Base-by-base conservation (phyloP, 1,140 invertebrate species). In the Coenobita brevimanus region DNA sequence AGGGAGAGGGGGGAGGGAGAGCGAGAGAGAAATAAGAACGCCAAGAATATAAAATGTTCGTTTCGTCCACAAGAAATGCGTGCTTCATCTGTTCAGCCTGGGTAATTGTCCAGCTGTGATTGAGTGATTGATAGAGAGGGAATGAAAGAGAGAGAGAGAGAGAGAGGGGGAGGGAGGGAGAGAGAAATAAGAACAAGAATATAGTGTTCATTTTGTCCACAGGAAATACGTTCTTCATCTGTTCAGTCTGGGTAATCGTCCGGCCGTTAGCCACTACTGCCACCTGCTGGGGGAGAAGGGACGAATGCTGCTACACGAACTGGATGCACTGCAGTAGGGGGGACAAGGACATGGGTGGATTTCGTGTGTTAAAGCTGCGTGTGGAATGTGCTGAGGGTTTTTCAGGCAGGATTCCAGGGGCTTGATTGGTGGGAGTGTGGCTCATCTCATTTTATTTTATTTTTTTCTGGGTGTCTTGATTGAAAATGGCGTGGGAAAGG, bases 201-300 rank as follows among this genome's bases (percentile, higher is more conserved):
- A 41, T 33, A 36, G 17, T 75, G 64, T 10, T 27, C 13, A 10
- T 3, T 71, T 27, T n/a, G 21, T n/a, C 46, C 64, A n/a, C 89
- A 90, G 89, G 46, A 90, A 90, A 54, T 90, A 90, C 60, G 76
- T 89, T 27, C 78, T 90, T 1, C 88, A 90, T 57, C 64, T 90
- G 67, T 90, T 89, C 46, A 88, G 89, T 2, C 69, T 90, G 8
- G 89, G 89, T 6, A 90, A 90, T 36, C 27, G 69, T 17, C 89
- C 80, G 13, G 89, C 89, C 0, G 89, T 90, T 17, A 43, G 81
- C 17, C 67, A 90, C 54, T 86, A 89, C 71, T 90, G 89, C 38
- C 73, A 64, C 27, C 64, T 85, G 24, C 71, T 90, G 87, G 89
- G 89, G 36, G 86, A 89, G 33, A 82, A 83, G 27, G 89, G 89